A percentile compares a stretch with the other conserved stretches of the same genome.
Evolutionary conservation across 1,140 invertebrate genomes (phyloP).

Genomic region (Heliconius melpomene): DNA sequence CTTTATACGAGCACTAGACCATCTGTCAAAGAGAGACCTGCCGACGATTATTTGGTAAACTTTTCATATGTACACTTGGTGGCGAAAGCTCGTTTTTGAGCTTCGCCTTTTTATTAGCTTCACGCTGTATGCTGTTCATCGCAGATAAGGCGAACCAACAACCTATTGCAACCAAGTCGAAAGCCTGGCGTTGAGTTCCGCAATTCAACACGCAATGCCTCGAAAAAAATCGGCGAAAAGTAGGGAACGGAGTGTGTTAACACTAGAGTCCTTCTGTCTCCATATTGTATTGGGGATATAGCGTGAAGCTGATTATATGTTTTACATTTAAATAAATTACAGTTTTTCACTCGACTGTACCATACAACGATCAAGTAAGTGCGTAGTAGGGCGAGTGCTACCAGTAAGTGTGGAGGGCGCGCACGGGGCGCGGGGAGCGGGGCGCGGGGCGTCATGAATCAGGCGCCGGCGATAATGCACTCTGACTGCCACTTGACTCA

Average conservation of each 20-base stretch:
- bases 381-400: constrained; percentile 13
- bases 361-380: constrained; percentile 26
- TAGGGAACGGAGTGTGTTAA: too few species aligned
- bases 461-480: constrained; percentile 10
- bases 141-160: too few species aligned
- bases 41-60: constrained; percentile 15
- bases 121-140: background rate
- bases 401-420: background rate
- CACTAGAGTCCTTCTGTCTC: too few species aligned
- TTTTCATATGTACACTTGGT: constrained; percentile 10
- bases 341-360: background rate
- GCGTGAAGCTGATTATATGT: too few species aligned
- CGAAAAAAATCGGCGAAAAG: too few species aligned
- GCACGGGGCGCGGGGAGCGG: background rate
- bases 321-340: too few species aligned
- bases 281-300: too few species aligned
- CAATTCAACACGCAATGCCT: too few species aligned
- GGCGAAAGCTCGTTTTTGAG: background rate
- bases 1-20: constrained; percentile 15
- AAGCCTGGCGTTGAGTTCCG: too few species aligned
- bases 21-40: constrained; percentile 12
- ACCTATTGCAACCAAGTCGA: too few species aligned
- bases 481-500: background rate
- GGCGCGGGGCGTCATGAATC: constrained; percentile 23
- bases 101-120: background rate